A percentile compares a stretch with the other conserved stretches of the same genome.
phyloP scores from a whole-genome alignment of 1,140 invertebrate species.

The Galleria mellonella region DNA sequence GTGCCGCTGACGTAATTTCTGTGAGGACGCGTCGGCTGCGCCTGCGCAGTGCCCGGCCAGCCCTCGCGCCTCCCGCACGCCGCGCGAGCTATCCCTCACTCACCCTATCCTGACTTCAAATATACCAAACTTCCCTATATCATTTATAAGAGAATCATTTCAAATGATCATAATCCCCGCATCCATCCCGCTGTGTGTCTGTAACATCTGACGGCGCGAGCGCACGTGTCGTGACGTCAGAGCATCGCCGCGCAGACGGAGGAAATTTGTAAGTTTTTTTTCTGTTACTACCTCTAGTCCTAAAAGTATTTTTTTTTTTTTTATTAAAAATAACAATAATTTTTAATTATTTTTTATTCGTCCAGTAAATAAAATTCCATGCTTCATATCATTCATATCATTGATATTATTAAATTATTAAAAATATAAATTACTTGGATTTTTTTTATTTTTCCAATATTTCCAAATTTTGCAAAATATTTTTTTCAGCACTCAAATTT shows the following conservation, averaged over 20 bases:
- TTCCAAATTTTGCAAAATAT: no score
- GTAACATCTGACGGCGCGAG: slow-evolving; percentile 15
- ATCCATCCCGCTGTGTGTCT: slow-evolving; percentile 16
- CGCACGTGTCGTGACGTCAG: slow-evolving; percentile 47
- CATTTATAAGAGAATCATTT: no score
- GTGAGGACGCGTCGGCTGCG: slow-evolving; percentile 26
- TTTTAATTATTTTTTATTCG: no score
- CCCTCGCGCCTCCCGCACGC: slow-evolving; percentile 49
- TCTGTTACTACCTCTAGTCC: background rate
- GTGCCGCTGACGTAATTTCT: slow-evolving; percentile 57
- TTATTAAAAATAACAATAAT: no score
- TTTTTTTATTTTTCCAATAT: no score
- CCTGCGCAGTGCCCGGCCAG: slow-evolving; percentile 48
- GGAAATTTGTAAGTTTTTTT: slow-evolving; percentile 42
- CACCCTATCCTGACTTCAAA: background rate
- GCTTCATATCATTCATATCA: no score
- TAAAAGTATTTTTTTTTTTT: background rate
- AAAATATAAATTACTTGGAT: no score
- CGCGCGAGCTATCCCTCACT: slow-evolving; percentile 15
- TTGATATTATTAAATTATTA: no score
- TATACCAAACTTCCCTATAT: no score
- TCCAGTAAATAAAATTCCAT: no score
- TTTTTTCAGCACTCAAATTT: no score
- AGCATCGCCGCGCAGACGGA: slow-evolving; percentile 26
- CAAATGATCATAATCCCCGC: no score